Percentiles rank a stretch among this genome's conserved stretches.
These are phyloP conservation scores for Pilophorus perplexus DNA, from an alignment of 2,888 invertebrate species.

Conservation along the genomic window DNA sequence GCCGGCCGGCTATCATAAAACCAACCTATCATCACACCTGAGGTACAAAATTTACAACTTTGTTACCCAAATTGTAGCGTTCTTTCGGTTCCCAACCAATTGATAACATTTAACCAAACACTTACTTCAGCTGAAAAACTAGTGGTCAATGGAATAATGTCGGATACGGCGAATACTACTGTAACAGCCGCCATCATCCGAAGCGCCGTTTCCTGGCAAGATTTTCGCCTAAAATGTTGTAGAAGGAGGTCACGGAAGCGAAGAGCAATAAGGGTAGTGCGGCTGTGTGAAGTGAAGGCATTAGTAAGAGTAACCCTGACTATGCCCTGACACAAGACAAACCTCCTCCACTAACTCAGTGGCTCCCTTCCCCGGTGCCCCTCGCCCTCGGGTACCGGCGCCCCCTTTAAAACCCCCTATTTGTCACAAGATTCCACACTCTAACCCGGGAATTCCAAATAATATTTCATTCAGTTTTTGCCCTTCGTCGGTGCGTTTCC, in stretches of 20 bases:
- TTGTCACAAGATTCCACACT: constrained; percentile 33
- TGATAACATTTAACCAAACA: no score
- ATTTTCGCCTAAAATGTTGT: no score
- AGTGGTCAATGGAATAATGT: no score
- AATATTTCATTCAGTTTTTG: constrained; percentile 40
- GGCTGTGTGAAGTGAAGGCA: constrained; percentile 21
- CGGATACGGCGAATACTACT: no score
- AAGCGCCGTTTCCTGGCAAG: no score
- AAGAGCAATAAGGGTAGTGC: constrained; percentile 33
- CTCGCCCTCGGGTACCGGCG: background rate
- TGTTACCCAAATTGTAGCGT: no score
- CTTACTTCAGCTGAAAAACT: no score
- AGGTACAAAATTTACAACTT: no score
- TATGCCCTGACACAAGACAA: constrained; percentile 38
- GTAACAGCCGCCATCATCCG: no score
- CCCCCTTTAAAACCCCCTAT: constrained; percentile 26
- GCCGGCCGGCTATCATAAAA: no score
- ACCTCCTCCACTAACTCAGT: constrained; percentile 37
- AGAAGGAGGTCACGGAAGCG: constrained; percentile 12
- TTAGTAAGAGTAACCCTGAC: constrained; percentile 31
- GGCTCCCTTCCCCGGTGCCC: constrained; percentile 1
- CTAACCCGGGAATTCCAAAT: constrained; percentile 36
- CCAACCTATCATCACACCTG: no score
- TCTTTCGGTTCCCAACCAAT: no score
- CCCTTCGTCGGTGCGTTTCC: background rate